Percentiles rank a stretch among this genome's conserved stretches.
Conservation (phyloP, 2,888 invertebrate genomes). For the Saturnia japonica region DNA sequence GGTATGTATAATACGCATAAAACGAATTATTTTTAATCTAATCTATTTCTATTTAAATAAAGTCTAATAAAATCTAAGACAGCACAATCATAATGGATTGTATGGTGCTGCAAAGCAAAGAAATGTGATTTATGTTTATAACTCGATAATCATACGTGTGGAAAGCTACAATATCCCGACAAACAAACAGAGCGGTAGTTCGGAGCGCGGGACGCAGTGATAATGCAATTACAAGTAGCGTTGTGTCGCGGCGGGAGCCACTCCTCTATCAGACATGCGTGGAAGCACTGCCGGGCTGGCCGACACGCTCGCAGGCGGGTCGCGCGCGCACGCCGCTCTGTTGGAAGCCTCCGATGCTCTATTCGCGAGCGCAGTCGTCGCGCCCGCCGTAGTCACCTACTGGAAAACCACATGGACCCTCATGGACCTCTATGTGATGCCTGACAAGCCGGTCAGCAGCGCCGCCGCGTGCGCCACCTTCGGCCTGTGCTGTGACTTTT, state of each 20-base stretch:
- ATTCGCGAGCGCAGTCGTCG: slow-evolving; percentile 87
- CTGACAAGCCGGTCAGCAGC: slow-evolving; percentile 82
- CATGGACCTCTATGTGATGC: slow-evolving; percentile 87
- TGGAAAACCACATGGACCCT: slow-evolving; percentile 94
- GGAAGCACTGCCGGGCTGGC: slow-evolving; percentile 86
- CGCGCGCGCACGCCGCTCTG: slow-evolving; percentile 73
- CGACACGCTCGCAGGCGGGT: slow-evolving; percentile 82
- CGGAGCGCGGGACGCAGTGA: slow-evolving; percentile 65
- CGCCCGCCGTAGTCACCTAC: slow-evolving; percentile 91
- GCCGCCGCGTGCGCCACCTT: slow-evolving; percentile 86
- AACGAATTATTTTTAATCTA: no score
- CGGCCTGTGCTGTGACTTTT: slow-evolving; percentile 86
- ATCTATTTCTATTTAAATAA: no score
- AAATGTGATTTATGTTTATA: slow-evolving; percentile 12
- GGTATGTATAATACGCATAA: no score
- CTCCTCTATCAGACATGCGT: slow-evolving; percentile 81
- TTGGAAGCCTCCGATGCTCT: slow-evolving; percentile 87
- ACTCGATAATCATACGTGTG: slow-evolving; percentile 12
- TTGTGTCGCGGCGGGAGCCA: slow-evolving; percentile 47
- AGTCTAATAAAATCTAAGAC: background rate
- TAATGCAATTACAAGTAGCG: slow-evolving; percentile 72
- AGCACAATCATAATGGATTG: background rate
- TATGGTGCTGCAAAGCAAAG: background rate
- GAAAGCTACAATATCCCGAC: slow-evolving; percentile 20
- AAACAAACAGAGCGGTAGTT: slow-evolving; percentile 24